Conservation (phyloP, 2,113 vertebrate genomes). For the Sylvilagus bachmani region DNA sequence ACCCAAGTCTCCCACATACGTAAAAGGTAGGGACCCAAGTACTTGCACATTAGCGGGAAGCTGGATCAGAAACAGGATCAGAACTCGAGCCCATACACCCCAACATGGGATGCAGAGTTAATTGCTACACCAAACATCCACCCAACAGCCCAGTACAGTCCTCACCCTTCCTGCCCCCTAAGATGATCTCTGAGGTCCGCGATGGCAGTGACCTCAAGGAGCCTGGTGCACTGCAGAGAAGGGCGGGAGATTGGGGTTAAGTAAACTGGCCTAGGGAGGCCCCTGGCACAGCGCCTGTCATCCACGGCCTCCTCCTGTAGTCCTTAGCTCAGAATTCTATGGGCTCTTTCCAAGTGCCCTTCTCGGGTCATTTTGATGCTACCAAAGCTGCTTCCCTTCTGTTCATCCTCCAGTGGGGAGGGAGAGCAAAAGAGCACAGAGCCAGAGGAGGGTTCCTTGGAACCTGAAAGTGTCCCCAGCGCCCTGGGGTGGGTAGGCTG, state of each 20-base stretch:
- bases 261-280: background rate
- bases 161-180: background rate
- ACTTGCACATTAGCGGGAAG: too few relatives aligned
- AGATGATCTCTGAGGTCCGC: background rate
- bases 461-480: background rate
- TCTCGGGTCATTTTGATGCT: background rate
- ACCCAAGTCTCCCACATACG: too few relatives aligned
- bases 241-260: background rate
- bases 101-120: too few relatives aligned
- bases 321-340: background rate
- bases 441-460: background rate
- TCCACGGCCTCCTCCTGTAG: background rate
- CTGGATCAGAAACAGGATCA: too few relatives aligned
- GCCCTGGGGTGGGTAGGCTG: background rate
- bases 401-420: background rate
- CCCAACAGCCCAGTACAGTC: background rate
- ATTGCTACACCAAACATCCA: too few relatives aligned
- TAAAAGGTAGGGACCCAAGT: too few relatives aligned
- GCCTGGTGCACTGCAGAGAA: background rate
- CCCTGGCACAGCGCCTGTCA: background rate
- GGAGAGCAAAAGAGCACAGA: background rate
- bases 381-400: background rate
- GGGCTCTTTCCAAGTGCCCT: background rate
- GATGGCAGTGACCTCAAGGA: background rate
- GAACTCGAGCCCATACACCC: too few relatives aligned